Evolutionary conservation across 2,113 vertebrate species (phyloP), one percentile per base, ranked within the genome.

Genomic region (Phyllostomus discolor): DNA sequence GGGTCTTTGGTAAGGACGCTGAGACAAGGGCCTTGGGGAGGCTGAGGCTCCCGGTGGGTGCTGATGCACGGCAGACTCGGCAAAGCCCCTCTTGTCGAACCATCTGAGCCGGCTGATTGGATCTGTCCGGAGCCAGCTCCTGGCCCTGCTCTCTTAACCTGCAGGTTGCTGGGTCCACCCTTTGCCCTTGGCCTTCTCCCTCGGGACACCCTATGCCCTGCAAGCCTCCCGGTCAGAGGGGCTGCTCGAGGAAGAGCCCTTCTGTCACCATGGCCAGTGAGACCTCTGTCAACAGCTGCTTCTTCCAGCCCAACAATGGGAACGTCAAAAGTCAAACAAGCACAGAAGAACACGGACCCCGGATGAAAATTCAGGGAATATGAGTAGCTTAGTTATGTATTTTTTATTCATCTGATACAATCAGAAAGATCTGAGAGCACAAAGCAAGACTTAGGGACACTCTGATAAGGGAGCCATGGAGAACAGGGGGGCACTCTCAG

Each of bases 361-460:
- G 50, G 35, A 41, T 59, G 64, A 69, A 90, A 38, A 62, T 72
- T 80, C 54, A 69, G n/a, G 16, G n/a, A n/a, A 28, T 15, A 28
- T 28, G 31, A 17, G 7, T 33, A 41, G 82, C 12, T 59, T 19
- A 26, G 81, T 62, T 28, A 62, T 28, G 28, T 31, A 11, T 31
- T 62, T 48, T 73, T 48, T 54, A n/a, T 43, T 35, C 41, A 73
- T 96, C 16, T 57, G 62, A 57, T 67, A 19, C 67, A 43, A 50
- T 31, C 28, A 50, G 79, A 50, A 91, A 70, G 62, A 78, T 86
- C 81, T 91, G 80, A 83, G n/a, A 83, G 75, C 10, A 38, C 17
- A 72, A 91, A 94, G 43, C 24, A 85, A 48, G 72, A 93, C 75
- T 52, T 48, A 64, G 54, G 22, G 4, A 26, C 52, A 31, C 33